phyloP scores from a whole-genome alignment of 1,140 invertebrate species.

The Megathymus violae region DNA sequence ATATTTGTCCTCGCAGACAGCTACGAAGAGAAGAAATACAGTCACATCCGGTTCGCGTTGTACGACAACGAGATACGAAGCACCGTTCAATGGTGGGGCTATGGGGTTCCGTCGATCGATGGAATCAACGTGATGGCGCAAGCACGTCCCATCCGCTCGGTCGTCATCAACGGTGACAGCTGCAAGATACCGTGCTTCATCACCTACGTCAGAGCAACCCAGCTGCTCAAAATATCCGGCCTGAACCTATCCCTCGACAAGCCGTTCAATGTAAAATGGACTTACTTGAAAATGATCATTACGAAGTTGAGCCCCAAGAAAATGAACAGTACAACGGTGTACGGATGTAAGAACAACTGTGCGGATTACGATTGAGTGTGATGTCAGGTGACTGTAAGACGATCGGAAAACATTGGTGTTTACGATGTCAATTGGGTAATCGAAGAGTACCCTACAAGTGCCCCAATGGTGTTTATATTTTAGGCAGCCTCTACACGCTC shows the following conservation, averaged over 20 bases:
- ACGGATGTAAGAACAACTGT: constrained; percentile 5
- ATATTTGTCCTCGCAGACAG: constrained; percentile 82
- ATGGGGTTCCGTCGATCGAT: constrained; percentile 76
- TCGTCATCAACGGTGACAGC: constrained; percentile 60
- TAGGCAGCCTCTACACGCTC: no score
- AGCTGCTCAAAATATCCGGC: constrained; percentile 57
- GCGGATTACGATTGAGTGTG: constrained; percentile 9
- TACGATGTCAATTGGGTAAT: constrained; percentile 2
- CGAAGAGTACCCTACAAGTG: neutral
- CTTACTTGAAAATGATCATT: constrained; percentile 30
- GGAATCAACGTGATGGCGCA: constrained; percentile 62
- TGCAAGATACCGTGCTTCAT: constrained; percentile 51
- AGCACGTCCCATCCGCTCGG: constrained; percentile 48
- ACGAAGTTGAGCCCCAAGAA: neutral
- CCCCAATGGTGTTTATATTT: no score
- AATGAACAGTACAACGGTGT: neutral
- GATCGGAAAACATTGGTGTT: no score
- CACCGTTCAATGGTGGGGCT: constrained; percentile 80
- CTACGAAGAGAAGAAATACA: constrained; percentile 85
- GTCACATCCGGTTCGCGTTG: constrained; percentile 84
- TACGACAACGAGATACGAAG: constrained; percentile 79
- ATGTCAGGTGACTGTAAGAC: no score
- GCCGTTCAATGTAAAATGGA: constrained; percentile 67
- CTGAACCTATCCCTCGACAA: constrained; percentile 69
- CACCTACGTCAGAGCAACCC: constrained; percentile 52